These are phyloP conservation scores for Labia minor DNA, from an alignment of 2,888 invertebrate species.

Conservation along the genomic window DNA sequence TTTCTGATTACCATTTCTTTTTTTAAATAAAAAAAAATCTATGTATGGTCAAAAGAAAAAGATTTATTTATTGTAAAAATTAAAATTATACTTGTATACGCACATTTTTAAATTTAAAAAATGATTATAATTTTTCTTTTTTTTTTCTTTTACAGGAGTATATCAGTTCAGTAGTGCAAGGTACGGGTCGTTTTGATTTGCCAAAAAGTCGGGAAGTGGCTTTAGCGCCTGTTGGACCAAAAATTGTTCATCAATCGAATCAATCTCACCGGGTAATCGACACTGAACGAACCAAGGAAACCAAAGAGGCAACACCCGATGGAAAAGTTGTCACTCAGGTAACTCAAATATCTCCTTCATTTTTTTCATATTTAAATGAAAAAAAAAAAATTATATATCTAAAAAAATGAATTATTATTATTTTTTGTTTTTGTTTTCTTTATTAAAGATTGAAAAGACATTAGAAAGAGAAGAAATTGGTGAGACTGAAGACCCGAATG, in stretches of 20 bases:
- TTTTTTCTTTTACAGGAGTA: neutral
- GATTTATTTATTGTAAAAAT: no score
- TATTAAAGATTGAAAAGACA: neutral
- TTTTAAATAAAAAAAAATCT: no score
- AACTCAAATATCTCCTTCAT: slow-evolving; percentile 28
- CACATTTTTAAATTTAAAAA: no score
- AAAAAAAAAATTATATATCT: no score
- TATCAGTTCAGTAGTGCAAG: neutral
- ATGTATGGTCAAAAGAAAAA: no score
- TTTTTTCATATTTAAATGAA: neutral
- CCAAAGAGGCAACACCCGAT: slow-evolving; percentile 65
- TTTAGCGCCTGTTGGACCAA: slow-evolving; percentile 52
- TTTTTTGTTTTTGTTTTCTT: no score
- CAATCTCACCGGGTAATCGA: slow-evolving; percentile 63
- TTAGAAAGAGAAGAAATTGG: neutral
- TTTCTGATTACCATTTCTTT: no score
- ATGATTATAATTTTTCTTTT: no score
- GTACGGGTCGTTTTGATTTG: slow-evolving; percentile 37
- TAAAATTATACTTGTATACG: no score
- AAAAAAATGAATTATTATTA: no score
- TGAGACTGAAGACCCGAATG: neutral
- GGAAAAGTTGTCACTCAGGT: slow-evolving; percentile 80
- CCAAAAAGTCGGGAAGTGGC: slow-evolving; percentile 49
- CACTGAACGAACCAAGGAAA: slow-evolving; percentile 71
- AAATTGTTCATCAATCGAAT: slow-evolving; percentile 61